Evolutionary conservation across 2,797 vertebrate genomes (phyloP), one percentile per base, ranked within the genome.

Genomic region (Lepilemur septentrionalis): DNA sequence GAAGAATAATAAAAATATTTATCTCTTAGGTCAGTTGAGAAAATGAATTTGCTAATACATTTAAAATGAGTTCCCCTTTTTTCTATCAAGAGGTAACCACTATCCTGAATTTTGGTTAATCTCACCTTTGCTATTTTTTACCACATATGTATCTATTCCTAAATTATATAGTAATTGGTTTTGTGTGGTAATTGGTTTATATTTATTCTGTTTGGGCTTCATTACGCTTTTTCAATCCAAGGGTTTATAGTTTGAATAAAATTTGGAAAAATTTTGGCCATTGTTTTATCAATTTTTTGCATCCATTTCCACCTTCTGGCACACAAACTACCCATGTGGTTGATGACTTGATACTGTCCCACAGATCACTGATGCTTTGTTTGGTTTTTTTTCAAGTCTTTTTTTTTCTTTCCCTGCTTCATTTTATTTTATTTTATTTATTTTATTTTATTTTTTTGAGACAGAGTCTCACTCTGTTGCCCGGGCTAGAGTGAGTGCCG

Each of bases 161-260:
- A 88, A 83, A 80, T 28, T 73, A 25, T 76, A 72, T 15, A 91
- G 46, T 32, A 14, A 70, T 89, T 57, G 22, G 35, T 92, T 92
- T 89, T 92, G 30, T 65, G 75, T 59, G 23, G 35, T n/a, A 87
- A 87, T 86, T 78, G 13, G 86, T 69, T 67, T 28, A 11, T 88
- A 23, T 88, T 93, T 69, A 89, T 89, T 93, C 67, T 81, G 55
- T 88, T 92, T 57, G 18, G 23, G 20, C 4, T 65, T 91, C 8
- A 75, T n/a, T 91, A 30, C 89, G 46, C 35, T 52, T 57, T 57
- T 95, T 96, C 35, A 79, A 32, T 65, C 25, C 20, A 20, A 73
- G 65, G 2, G 63, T 69, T 86, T 82, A 63, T 11, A 48, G 14
- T 89, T 55, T 94, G 94, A 91, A 65, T 88, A 95, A 85, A 87